Conservation (phyloP, 2,888 invertebrate species). For the Aspidapion aeneum region DNA sequence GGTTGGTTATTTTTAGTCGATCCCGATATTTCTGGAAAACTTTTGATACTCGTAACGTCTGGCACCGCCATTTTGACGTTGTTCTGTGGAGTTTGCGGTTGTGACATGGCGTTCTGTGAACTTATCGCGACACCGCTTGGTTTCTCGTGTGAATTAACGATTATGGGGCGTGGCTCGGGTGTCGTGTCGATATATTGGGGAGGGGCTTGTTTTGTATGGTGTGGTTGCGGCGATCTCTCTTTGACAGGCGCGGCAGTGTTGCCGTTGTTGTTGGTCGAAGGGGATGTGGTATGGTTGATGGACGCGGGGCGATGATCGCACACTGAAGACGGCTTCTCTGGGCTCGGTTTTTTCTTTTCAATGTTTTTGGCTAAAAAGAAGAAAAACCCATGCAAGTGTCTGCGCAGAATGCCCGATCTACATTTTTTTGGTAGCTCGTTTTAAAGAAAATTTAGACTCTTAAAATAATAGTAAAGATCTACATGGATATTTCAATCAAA, state of each 20-base stretch:
- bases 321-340: conserved; percentile 28
- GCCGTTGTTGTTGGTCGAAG: no score
- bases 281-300: no score
- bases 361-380: conserved; percentile 52
- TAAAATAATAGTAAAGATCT: no score
- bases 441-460: no score
- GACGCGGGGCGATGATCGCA: conserved; percentile 16
- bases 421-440: no score
- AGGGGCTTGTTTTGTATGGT: conserved; percentile 1
- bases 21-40: conserved; percentile 39
- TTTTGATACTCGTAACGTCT: conserved; percentile 40
- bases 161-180: not conserved
- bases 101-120: not conserved
- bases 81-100: conserved; percentile 11
- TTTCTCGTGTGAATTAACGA: not conserved
- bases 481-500: no score
- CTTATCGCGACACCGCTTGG: not conserved
- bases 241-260: conserved; percentile 29
- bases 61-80: conserved; percentile 30
- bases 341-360: conserved; percentile 36
- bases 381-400: no score
- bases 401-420: no score
- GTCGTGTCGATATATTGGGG: conserved; percentile 1
- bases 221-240: conserved; percentile 24
- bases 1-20: conserved; percentile 16